phyloP scores from a whole-genome alignment of 2,888 invertebrate genomes.

The Orthonevra nobilis region DNA sequence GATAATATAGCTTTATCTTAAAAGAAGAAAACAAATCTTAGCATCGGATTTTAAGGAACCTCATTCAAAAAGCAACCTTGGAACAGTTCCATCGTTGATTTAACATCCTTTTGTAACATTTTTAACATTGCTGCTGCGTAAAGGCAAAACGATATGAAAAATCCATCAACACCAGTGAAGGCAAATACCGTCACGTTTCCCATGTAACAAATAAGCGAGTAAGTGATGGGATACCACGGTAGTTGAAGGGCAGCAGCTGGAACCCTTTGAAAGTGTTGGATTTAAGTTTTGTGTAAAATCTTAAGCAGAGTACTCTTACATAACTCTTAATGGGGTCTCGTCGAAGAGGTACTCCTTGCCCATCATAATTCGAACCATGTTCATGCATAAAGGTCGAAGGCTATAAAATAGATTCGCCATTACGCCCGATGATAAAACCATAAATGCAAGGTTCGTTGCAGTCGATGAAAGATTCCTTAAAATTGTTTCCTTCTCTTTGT shows the following conservation, averaged over 20 bases:
- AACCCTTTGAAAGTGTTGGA: conserved; percentile 6
- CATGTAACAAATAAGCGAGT: conserved; percentile 26
- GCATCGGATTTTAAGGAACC: no score
- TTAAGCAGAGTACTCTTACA: conserved; percentile 4
- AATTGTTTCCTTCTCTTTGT: no score
- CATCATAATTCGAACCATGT: neutral
- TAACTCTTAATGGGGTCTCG: conserved; percentile 36
- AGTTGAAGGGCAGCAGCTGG: conserved; percentile 20
- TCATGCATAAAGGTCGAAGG: no score
- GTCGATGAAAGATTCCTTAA: no score
- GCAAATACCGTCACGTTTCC: conserved; percentile 13
- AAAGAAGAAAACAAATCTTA: neutral
- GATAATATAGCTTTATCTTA: neutral
- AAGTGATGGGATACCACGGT: conserved; percentile 55
- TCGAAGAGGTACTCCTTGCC: conserved; percentile 29
- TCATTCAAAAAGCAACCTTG: no score
- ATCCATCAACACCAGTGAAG: conserved; percentile 45
- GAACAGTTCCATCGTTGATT: conserved; percentile 5
- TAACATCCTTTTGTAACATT: conserved; percentile 30
- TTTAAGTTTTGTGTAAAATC: neutral
- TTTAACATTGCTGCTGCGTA: conserved; percentile 41
- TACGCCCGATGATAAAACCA: no score
- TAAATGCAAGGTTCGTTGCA: no score
- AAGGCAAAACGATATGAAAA: conserved; percentile 40
- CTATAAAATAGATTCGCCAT: no score